These are phyloP conservation scores for Rhinoraja longicauda DNA, from an alignment of 2,797 vertebrate species.

Conservation along the genomic window DNA sequence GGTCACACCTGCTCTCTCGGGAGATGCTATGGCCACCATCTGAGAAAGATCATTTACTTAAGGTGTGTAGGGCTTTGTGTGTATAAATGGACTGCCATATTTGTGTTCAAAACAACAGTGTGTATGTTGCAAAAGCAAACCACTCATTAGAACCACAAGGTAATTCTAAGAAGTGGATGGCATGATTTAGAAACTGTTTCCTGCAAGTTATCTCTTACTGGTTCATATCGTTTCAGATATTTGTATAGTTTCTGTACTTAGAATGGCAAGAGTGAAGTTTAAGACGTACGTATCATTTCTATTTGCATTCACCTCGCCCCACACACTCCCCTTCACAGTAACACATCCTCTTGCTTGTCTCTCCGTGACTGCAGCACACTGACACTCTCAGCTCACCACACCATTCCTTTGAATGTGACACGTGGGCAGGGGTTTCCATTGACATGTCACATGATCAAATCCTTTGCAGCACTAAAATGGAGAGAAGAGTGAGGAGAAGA, in stretches of 20 bases:
- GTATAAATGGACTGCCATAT: not conserved
- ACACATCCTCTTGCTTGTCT: too few relatives aligned
- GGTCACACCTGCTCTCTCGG: not conserved
- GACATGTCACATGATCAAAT: not conserved
- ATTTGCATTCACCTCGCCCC: not conserved
- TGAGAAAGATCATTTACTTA: not conserved
- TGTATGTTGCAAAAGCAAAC: not conserved
- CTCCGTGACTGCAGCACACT: not conserved
- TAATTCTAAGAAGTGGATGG: not conserved
- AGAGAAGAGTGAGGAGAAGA: too few relatives aligned
- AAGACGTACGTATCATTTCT: not conserved
- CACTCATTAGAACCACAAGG: not conserved
- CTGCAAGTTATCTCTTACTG: not conserved
- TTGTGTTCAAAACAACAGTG: not conserved
- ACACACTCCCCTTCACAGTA: not conserved
- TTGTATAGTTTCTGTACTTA: not conserved
- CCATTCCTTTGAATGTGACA: not conserved
- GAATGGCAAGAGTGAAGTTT: not conserved
- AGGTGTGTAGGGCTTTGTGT: not conserved
- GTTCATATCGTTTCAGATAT: not conserved
- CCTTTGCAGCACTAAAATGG: not conserved
- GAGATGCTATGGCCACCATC: not conserved
- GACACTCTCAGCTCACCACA: not conserved
- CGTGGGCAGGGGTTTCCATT: not conserved
- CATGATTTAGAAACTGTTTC: not conserved